phyloP scores from a whole-genome alignment of 2,797 vertebrate genomes.

The Eulemur mongoz region DNA sequence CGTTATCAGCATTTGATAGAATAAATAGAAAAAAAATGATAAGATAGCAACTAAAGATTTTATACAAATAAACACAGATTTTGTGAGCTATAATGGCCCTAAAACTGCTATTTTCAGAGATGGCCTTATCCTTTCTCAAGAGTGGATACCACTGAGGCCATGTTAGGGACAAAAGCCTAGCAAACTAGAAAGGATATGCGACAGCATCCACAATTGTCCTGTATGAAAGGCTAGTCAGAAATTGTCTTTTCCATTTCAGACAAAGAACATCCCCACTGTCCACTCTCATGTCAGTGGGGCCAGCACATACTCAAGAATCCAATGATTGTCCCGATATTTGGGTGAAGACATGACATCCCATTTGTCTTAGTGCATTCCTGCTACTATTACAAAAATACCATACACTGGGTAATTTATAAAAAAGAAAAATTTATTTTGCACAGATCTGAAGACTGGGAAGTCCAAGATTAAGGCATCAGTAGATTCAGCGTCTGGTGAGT shows the following conservation, averaged over 20 bases:
- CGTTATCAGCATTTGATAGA: not conserved
- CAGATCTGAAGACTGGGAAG: not conserved
- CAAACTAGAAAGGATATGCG: not conserved
- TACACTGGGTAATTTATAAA: not conserved
- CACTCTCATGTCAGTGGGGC: not conserved
- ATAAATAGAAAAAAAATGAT: not conserved
- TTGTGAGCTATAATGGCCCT: not conserved
- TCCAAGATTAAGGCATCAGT: not conserved
- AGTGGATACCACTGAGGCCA: not conserved
- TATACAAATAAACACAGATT: not conserved
- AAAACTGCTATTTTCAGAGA: not conserved
- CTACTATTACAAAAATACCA: not conserved
- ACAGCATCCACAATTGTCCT: not conserved
- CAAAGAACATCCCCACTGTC: not conserved
- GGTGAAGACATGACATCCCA: not conserved
- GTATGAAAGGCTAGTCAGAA: not conserved
- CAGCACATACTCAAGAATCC: not conserved
- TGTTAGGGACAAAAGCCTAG: not conserved
- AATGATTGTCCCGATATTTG: not conserved
- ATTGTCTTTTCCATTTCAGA: not conserved
- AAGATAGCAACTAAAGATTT: constrained; percentile 17
- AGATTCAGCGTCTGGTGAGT: not conserved
- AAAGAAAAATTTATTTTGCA: not conserved
- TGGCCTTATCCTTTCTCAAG: not conserved
- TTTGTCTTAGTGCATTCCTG: not conserved